These are phyloP conservation scores for Cryptocephalus moraei DNA, from an alignment of 2,888 invertebrate genomes.

Conservation along the genomic window DNA sequence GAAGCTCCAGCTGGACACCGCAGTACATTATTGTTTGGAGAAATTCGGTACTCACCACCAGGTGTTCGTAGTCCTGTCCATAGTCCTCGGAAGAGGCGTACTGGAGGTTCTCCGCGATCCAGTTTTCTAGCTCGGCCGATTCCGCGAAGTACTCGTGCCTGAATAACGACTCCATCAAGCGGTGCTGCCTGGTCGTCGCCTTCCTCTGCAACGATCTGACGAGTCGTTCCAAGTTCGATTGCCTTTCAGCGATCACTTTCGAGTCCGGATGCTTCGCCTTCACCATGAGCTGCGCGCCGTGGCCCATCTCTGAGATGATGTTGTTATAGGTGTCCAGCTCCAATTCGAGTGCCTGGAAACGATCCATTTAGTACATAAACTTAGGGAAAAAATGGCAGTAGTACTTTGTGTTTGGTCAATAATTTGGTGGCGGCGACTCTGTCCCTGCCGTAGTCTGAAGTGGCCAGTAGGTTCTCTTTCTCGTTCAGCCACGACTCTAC, in stretches of 20 bases:
- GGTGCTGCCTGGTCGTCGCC: conserved; percentile 68
- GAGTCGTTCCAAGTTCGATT: conserved; percentile 65
- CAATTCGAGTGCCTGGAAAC: conserved; percentile 65
- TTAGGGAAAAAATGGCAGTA: no score
- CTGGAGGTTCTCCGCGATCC: conserved; percentile 86
- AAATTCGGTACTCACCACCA: conserved; percentile 46
- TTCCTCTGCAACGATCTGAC: conserved; percentile 71
- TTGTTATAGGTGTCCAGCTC: conserved; percentile 87
- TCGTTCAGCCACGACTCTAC: conserved; percentile 90
- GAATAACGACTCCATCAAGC: conserved; percentile 84
- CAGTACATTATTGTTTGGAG: no score
- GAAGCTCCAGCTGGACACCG: no score
- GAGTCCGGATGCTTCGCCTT: conserved; percentile 73
- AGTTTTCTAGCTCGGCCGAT: conserved; percentile 79
- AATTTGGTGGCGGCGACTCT: conserved; percentile 85
- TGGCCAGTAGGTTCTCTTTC: conserved; percentile 68
- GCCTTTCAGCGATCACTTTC: conserved; percentile 67
- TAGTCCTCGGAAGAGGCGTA: conserved; percentile 87
- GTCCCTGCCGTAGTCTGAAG: conserved; percentile 83
- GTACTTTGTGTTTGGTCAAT: conserved; percentile 86
- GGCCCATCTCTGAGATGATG: conserved; percentile 87
- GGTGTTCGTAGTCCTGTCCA: conserved; percentile 88
- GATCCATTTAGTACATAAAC: conserved; percentile 1
- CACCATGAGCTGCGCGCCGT: conserved; percentile 73
- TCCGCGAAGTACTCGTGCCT: conserved; percentile 84